Evolutionary conservation across 1,140 invertebrate species (phyloP), one percentile per base, ranked within the genome.

Genomic region (Euwallacea similis): DNA sequence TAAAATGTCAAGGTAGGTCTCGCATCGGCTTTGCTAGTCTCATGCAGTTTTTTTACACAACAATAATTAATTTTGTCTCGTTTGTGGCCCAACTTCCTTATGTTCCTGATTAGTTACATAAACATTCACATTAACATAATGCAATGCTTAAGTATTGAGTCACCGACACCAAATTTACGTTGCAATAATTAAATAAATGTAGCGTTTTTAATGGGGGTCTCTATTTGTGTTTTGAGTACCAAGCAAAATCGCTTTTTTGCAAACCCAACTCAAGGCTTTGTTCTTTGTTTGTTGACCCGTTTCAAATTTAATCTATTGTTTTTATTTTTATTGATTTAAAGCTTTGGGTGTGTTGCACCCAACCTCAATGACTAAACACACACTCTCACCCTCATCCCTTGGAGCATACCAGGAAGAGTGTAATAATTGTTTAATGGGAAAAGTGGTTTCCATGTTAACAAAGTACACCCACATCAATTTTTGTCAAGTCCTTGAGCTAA

Each of bases 301-400:
- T 66, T 72, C 13, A 33, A 63, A 1, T 33, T 33, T 33, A 33
- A 21, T 47, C 44, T 61, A 68, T 69, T 69, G 72, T 76, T 74
- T 58, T 44, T 68, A 42, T 76, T 75, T 73, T 74, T 76, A 76
- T 76, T 67, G 75, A 76, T 76, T 76, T 63, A 42, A 66, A 73
- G 56, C 67, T 65, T 69, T 74, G 75, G 75, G 75, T 76, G 75
- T 76, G 75, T 76, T 76, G 74, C 75, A 76, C 74, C 70, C 65
- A 72, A 71, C 69, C 71, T 66, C 69, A 50, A 74, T 75, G 73
- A 72, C 60, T 67, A 69, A 66, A 74, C 61, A 58, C 41, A 61
- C 21, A 61, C 15, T 7, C 71, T 74, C 47, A 50, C 62, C 64
- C 58, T 63, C 69, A 56, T 9, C 16, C 54, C n/a, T 3, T 56